phyloP scores from a whole-genome alignment of 2,888 invertebrate species.

The Drosophila nr. perissopoda region DNA sequence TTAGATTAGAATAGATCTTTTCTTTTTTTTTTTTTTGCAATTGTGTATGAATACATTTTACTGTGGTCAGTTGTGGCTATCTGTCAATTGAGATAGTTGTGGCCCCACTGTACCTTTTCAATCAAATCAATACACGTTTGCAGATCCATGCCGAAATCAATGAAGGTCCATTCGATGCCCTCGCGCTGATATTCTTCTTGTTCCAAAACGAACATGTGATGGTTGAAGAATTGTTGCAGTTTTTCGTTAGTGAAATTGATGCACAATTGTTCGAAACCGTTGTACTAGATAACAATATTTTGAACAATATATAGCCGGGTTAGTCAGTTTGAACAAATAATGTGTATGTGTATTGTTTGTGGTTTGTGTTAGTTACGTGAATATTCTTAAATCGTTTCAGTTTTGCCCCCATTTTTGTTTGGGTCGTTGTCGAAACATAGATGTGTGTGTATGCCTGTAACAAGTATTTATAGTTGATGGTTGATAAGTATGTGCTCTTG shows the following conservation, averaged over 20 bases:
- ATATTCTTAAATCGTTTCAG: constrained; percentile 25
- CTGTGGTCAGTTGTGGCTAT: constrained; percentile 71
- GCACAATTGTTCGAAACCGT: constrained; percentile 97
- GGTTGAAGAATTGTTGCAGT: constrained; percentile 97
- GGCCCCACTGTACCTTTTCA: constrained; percentile 87
- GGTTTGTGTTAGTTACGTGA: constrained; percentile 64
- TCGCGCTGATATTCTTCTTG: constrained; percentile 96
- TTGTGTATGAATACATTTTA: constrained; percentile 71
- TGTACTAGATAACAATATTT: constrained; percentile 87
- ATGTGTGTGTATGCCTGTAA: constrained; percentile 51
- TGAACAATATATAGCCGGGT: constrained; percentile 55
- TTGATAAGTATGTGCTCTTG: constrained; percentile 1
- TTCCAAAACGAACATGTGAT: constrained; percentile 97
- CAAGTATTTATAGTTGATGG: constrained; percentile 5
- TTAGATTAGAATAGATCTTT: constrained; percentile 33
- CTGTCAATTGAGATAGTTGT: constrained; percentile 69
- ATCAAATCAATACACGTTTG: constrained; percentile 92
- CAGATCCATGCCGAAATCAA: constrained; percentile 97
- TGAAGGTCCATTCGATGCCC: constrained; percentile 96
- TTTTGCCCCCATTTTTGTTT: constrained; percentile 28
- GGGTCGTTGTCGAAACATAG: constrained; percentile 31
- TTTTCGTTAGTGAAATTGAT: constrained; percentile 98
- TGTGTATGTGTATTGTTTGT: constrained; percentile 24
- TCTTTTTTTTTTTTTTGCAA: constrained; percentile 44
- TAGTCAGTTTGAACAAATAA: constrained; percentile 42